A percentile compares a stretch with the other conserved stretches of the same genome.
Evolutionary conservation across 1,140 invertebrate species (phyloP).

Genomic region (Halesus radiatus): DNA sequence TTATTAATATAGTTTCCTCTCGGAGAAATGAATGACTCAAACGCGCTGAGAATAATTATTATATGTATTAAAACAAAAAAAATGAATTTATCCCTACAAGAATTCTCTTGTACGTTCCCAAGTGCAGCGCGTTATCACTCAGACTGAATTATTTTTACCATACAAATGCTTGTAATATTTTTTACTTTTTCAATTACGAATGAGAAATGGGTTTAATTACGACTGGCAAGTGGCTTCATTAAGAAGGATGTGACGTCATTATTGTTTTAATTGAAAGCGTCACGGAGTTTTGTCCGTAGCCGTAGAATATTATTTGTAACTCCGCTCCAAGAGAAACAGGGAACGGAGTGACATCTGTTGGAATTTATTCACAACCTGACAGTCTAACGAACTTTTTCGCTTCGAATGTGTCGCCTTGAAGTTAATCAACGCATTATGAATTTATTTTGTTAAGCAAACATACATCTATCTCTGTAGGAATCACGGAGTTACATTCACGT

Average conservation of each 20-base stretch:
- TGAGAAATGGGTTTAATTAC: conserved; percentile 55
- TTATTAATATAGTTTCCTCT: too few species aligned
- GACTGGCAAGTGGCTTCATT: conserved; percentile 51
- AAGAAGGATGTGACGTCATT: conserved; percentile 55
- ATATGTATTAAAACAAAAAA: too few species aligned
- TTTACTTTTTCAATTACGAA: conserved; percentile 52
- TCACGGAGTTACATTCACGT: too few species aligned
- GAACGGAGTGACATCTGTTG: conserved; percentile 28
- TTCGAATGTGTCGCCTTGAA: background rate
- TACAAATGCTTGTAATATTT: conserved; percentile 42
- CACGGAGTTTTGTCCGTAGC: conserved; percentile 30
- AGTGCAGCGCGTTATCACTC: background rate
- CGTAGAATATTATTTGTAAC: conserved; percentile 1
- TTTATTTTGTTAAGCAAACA: background rate
- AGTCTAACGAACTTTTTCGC: background rate
- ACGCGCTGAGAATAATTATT: too few species aligned
- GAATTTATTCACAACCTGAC: conserved; percentile 15
- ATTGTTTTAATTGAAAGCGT: conserved; percentile 57
- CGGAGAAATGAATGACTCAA: too few species aligned
- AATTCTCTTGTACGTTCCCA: background rate
- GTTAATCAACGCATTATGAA: too few species aligned
- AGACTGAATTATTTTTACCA: conserved; percentile 17
- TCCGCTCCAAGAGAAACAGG: background rate
- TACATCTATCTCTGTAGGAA: background rate
- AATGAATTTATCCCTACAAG: too few species aligned